Conservation (phyloP, 2,888 invertebrate genomes). For the Neocrepidodera transversa region DNA sequence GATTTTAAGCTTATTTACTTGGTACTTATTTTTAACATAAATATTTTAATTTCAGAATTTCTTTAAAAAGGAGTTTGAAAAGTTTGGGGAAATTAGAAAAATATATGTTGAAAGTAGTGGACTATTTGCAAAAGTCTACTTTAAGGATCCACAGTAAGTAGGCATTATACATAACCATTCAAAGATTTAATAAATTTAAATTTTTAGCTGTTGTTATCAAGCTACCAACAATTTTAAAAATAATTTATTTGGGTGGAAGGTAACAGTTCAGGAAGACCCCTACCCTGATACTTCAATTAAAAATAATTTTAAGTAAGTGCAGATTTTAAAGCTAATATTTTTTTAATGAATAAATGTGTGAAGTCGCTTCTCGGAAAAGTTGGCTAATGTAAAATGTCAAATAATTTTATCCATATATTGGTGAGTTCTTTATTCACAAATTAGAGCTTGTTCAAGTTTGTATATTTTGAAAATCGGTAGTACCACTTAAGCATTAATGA, state of each 20-base stretch:
- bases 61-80: constrained; percentile 35
- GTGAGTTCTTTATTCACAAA: too few relatives aligned
- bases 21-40: too few relatives aligned
- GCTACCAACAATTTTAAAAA: constrained; percentile 14
- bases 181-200: not conserved
- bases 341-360: too few relatives aligned
- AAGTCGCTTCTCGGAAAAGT: too few relatives aligned
- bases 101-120: constrained; percentile 34
- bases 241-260: constrained; percentile 28
- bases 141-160: constrained; percentile 41
- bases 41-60: constrained; percentile 28
- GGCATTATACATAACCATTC: not conserved
- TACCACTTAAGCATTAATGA: too few relatives aligned
- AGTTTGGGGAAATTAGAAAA: constrained; percentile 43
- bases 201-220: constrained; percentile 15
- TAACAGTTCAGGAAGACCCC: not conserved
- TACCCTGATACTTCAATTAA: not conserved
- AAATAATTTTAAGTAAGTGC: not conserved
- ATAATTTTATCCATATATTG: too few relatives aligned
- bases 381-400: too few relatives aligned
- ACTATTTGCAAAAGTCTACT: constrained; percentile 42
- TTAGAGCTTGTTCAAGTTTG: not conserved
- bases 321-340: not conserved
- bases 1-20: too few relatives aligned
- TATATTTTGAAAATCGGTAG: too few relatives aligned